Evolutionary conservation across 2,113 vertebrate species (phyloP), one percentile per base, ranked within the genome.

Genomic region (Ibidorhyncha struthersii): DNA sequence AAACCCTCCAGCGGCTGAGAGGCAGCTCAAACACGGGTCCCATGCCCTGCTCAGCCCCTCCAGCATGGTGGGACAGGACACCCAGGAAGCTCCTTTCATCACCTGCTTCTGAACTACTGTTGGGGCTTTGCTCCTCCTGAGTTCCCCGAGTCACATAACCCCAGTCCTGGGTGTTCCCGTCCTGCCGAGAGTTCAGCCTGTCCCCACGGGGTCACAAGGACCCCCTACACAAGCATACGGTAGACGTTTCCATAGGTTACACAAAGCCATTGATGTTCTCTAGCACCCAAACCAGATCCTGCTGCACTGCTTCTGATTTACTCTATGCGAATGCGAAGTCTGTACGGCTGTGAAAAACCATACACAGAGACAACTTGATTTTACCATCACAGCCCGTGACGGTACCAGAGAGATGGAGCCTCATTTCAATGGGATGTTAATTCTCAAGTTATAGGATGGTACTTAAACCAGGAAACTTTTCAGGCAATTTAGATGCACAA

Each of bases 91-190:
- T 80, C 53, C 67, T 77, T 26, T 25, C 53, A 32, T 47, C 19
- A 12, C 8, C 19, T 76, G 34, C 2, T 16, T 69, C 53, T 18
- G 25, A 89, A 67, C 19, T 27, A 1, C 72, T 38, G 5, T 1
- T 45, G n/a, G 36, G 62, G 26, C 9, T n/a, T 41, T 61, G 30
- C 26, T 73, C 38, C 43, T 70, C 55, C 17, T 8, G 47, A 12
- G 12, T 0, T 92, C 61, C 59, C 34, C 6, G 8, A 7, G 40
- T 6, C 1, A 8, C 1, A 1, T 3, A 30, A 62, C 1, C 1
- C 32, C 29, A 20, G 20, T 17, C 36, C 22, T 43, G 61, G 4
- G 19, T 14, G 41, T 32, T 56, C n/a, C 50, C 72, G 71, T 18
- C 41, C n/a, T 9, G 34, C 7, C 25, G 6, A 63, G 32, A 65